Evolutionary conservation across 2,113 vertebrate genomes (phyloP).

Genomic region (Ovibos moschatus): DNA sequence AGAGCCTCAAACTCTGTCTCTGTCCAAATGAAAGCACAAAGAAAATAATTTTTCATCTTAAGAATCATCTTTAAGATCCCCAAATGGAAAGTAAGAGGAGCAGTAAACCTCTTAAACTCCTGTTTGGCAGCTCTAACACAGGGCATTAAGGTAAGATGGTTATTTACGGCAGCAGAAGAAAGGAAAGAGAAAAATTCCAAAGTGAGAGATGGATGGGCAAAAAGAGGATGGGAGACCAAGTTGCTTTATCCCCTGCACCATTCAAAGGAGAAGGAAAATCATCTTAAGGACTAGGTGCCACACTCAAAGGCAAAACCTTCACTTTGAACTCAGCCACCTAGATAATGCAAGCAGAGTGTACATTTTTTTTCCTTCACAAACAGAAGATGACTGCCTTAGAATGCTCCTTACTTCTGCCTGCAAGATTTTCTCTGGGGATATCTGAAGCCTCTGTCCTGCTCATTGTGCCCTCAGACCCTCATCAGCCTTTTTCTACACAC

Average conservation of each 20-base stretch:
- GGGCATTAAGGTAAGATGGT: constrained; percentile 57
- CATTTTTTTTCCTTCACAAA: background rate
- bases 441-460: background rate
- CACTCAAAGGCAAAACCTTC: background rate
- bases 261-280: background rate
- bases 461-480: background rate
- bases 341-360: background rate
- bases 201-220: background rate
- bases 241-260: background rate
- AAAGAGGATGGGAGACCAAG: background rate
- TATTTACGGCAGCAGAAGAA: constrained; percentile 51
- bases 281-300: background rate
- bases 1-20: constrained; percentile 45
- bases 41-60: constrained; percentile 54
- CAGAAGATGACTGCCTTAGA: background rate
- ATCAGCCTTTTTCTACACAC: background rate
- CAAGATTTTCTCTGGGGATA: background rate
- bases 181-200: constrained; percentile 21
- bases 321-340: background rate
- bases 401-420: background rate
- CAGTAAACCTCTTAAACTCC: constrained; percentile 56
- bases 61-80: constrained; percentile 58
- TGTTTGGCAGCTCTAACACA: constrained; percentile 36
- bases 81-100: constrained; percentile 55
- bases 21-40: constrained; percentile 57